A percentile compares a stretch with the other conserved stretches of the same genome.
Evolutionary conservation across 2,888 invertebrate species (phyloP).

Genomic region (Gonocerus acuteangulatus): DNA sequence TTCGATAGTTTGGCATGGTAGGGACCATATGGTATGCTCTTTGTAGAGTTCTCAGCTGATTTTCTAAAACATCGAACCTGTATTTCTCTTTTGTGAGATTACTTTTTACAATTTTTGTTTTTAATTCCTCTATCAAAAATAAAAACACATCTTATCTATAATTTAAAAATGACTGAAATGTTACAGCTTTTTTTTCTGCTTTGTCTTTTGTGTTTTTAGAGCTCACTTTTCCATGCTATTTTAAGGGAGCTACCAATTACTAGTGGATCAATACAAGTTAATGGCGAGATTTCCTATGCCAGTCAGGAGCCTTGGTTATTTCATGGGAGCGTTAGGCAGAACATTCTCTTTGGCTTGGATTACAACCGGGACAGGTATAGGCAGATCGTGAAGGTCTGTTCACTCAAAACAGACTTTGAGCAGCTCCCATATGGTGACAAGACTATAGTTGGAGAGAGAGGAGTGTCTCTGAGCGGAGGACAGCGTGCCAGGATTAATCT

Average conservation of each 20-base stretch:
- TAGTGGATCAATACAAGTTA: slow-evolving; percentile 56
- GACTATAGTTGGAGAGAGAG: slow-evolving; percentile 78
- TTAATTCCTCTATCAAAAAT: not conserved
- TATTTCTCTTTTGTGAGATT: too few relatives aligned
- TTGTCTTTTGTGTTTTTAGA: slow-evolving; percentile 43
- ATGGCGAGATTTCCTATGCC: slow-evolving; percentile 68
- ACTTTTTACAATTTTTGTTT: not conserved
- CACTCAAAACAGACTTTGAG: slow-evolving; percentile 63
- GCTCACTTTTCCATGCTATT: slow-evolving; percentile 62
- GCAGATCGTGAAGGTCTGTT: slow-evolving; percentile 61
- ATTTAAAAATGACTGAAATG: too few relatives aligned
- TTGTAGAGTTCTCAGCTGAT: too few relatives aligned
- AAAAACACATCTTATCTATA: too few relatives aligned
- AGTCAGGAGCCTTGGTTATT: slow-evolving; percentile 84
- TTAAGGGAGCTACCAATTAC: slow-evolving; percentile 67
- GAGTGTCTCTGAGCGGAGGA: slow-evolving; percentile 75
- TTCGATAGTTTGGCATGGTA: too few relatives aligned
- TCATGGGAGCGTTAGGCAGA: slow-evolving; percentile 77
- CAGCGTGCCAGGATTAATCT: slow-evolving; percentile 67
- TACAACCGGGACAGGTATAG: slow-evolving; percentile 61
- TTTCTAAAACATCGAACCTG: too few relatives aligned
- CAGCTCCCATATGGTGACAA: slow-evolving; percentile 72
- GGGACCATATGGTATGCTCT: too few relatives aligned
- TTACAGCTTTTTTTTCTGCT: too few relatives aligned
- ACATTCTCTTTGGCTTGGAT: slow-evolving; percentile 79